Evolutionary conservation across 2,797 vertebrate species (phyloP).

Genomic region (Valencia hispanica): DNA sequence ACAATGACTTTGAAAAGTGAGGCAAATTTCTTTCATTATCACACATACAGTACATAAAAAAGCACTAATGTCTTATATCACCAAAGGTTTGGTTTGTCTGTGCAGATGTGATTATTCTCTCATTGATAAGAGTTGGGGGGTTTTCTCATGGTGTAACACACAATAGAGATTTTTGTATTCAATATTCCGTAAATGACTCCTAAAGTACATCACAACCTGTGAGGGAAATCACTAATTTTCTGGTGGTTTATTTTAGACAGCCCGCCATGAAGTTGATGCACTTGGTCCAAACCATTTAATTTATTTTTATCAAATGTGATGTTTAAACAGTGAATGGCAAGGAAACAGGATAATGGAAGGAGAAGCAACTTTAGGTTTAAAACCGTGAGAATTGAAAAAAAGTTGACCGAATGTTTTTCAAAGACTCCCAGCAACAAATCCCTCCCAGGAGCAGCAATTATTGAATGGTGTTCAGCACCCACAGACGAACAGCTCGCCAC

Average conservation of each 20-base stretch:
- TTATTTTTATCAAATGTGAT: constrained; percentile 46
- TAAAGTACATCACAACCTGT: constrained; percentile 35
- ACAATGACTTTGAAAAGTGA: constrained; percentile 64
- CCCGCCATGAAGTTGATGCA: constrained; percentile 37
- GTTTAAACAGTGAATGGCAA: constrained; percentile 48
- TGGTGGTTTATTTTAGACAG: constrained; percentile 46
- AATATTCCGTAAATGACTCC: constrained; percentile 29
- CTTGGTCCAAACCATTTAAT: constrained; percentile 23
- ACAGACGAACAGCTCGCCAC: constrained; percentile 57
- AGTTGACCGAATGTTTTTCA: constrained; percentile 21
- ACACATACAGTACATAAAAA: constrained; percentile 68
- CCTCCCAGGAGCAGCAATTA: constrained; percentile 62
- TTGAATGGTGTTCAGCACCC: constrained; percentile 55
- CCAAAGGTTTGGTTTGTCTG: constrained; percentile 51
- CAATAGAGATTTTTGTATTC: constrained; percentile 27
- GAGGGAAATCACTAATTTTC: constrained; percentile 58
- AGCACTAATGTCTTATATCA: constrained; percentile 50
- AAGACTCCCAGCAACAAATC: constrained; percentile 46
- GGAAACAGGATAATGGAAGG: constrained; percentile 39
- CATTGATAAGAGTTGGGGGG: constrained; percentile 63
- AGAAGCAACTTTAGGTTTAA: constrained; percentile 40
- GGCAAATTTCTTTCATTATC: constrained; percentile 39
- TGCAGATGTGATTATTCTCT: constrained; percentile 57
- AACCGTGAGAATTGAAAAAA: constrained; percentile 23
- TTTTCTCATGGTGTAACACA: constrained; percentile 44